Percentiles rank a stretch among this genome's conserved stretches.
phyloP scores from a whole-genome alignment of 2,888 invertebrate species.

The Netelia fuscicornis region DNA sequence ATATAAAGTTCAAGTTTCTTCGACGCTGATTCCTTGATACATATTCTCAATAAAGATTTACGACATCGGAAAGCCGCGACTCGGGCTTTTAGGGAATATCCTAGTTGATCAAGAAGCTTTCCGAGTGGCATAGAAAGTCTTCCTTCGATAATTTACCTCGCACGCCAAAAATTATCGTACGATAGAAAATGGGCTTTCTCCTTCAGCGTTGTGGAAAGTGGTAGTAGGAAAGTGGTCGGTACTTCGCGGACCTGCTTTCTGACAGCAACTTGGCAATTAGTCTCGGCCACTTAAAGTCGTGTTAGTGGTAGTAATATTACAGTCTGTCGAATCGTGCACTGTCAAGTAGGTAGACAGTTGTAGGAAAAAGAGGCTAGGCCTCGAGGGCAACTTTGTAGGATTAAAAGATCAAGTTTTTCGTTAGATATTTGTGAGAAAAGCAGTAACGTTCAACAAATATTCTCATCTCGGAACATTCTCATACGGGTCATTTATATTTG shows the following conservation, averaged over 20 bases:
- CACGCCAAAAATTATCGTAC: conserved; percentile 58
- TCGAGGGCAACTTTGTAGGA: conserved; percentile 20
- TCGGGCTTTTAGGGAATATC: conserved; percentile 17
- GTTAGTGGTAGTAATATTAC: conserved; percentile 24
- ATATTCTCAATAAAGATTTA: neutral
- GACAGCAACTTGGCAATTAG: conserved; percentile 64
- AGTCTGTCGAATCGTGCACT: conserved; percentile 20
- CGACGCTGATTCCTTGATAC: neutral
- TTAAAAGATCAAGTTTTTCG: too few species aligned
- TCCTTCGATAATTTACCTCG: conserved; percentile 58
- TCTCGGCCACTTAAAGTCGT: conserved; percentile 40
- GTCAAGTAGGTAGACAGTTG: conserved; percentile 42
- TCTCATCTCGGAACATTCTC: too few species aligned
- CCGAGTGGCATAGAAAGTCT: conserved; percentile 18
- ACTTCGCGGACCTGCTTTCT: conserved; percentile 47
- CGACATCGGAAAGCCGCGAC: conserved; percentile 12
- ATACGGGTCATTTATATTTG: too few species aligned
- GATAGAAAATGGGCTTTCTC: conserved; percentile 23
- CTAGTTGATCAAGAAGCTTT: conserved; percentile 46
- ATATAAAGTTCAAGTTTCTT: neutral
- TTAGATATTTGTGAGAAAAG: too few species aligned
- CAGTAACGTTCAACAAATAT: too few species aligned
- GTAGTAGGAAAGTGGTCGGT: neutral
- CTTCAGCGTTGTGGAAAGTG: conserved; percentile 19
- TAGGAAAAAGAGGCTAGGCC: conserved; percentile 35